phyloP scores from a whole-genome alignment of 2,797 vertebrate species.

The Bradypodion ventrale region DNA sequence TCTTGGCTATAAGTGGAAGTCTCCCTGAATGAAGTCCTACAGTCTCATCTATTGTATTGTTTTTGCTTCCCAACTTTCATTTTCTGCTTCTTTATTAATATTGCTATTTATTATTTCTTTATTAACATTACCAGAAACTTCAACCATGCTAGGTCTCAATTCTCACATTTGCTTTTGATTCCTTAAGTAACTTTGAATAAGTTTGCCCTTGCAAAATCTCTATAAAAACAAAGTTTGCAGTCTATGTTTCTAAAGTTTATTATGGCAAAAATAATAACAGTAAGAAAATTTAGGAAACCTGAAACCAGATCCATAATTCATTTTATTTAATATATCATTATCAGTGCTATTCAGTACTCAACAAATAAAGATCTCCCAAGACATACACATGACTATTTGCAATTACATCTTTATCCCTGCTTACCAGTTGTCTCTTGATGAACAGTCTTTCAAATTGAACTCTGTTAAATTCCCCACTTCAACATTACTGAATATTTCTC shows the following conservation, averaged over 20 bases:
- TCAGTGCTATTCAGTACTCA: not conserved
- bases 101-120: no score
- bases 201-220: not conserved
- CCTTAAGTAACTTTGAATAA: slow-evolving; percentile 21
- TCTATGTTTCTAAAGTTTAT: not conserved
- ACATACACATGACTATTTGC: not conserved
- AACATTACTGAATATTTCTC: not conserved
- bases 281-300: not conserved
- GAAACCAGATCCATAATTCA: not conserved
- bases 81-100: not conserved
- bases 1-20: not conserved
- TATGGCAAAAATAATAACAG: not conserved
- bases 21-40: not conserved
- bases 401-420: not conserved
- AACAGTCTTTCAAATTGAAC: not conserved
- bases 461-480: slow-evolving; percentile 2
- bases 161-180: not conserved
- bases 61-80: not conserved
- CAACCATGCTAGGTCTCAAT: not conserved
- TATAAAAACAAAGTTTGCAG: not conserved
- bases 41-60: not conserved
- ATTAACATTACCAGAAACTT: not conserved
- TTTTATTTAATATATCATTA: not conserved
- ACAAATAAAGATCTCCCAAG: not conserved
- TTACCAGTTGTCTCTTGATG: not conserved